phyloP scores from a whole-genome alignment of 2,888 invertebrate genomes.

The Philereme vetulata region DNA sequence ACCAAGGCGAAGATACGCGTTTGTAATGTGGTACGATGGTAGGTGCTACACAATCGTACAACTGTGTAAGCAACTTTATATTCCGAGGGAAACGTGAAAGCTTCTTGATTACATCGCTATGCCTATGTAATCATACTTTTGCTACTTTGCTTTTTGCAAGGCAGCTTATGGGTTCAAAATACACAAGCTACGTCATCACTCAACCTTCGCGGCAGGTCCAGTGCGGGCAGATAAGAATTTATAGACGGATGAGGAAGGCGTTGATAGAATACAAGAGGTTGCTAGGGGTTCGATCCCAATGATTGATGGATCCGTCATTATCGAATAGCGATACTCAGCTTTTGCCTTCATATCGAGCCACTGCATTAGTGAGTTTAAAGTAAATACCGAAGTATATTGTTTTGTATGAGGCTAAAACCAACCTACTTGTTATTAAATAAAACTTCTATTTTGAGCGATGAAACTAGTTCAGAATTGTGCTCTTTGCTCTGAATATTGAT shows the following conservation, averaged over 20 bases:
- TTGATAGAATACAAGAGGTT: slow-evolving; percentile 73
- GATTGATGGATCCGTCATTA: slow-evolving; percentile 67
- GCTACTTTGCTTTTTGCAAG: slow-evolving; percentile 44
- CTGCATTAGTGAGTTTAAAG: not conserved
- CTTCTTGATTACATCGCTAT: slow-evolving; percentile 16
- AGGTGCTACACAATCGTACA: too few species aligned
- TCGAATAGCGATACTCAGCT: slow-evolving; percentile 56
- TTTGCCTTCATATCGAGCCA: slow-evolving; percentile 25
- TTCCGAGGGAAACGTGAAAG: slow-evolving; percentile 27
- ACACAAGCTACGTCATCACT: slow-evolving; percentile 72
- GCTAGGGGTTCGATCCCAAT: slow-evolving; percentile 57
- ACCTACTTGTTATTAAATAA: slow-evolving; percentile 16
- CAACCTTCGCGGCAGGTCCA: slow-evolving; percentile 62
- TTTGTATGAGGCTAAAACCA: slow-evolving; percentile 1
- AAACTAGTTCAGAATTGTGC: slow-evolving; percentile 49
- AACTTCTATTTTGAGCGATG: slow-evolving; percentile 31
- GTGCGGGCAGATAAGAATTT: slow-evolving; percentile 73
- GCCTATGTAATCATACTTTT: slow-evolving; percentile 49
- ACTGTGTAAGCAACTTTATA: slow-evolving; percentile 5
- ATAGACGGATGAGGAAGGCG: slow-evolving; percentile 70
- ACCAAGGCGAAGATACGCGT: too few species aligned
- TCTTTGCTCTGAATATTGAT: slow-evolving; percentile 60
- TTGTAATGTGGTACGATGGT: too few species aligned
- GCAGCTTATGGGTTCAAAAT: slow-evolving; percentile 53
- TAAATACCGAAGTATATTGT: slow-evolving; percentile 3